These are phyloP conservation scores for Haliaeetus leucogaster DNA, from an alignment of 2,113 vertebrate genomes.

Conservation along the genomic window DNA sequence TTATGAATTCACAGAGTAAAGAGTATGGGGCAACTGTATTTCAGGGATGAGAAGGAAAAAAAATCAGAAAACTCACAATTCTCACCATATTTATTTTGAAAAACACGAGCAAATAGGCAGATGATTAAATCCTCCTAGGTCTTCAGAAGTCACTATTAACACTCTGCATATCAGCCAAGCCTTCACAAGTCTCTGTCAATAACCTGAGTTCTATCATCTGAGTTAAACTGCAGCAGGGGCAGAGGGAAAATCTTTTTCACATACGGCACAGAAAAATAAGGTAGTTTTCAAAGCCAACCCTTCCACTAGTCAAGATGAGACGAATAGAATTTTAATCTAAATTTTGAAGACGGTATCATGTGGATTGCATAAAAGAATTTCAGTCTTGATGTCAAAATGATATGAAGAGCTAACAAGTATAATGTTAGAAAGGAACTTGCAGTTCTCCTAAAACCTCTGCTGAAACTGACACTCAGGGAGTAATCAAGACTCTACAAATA, in stretches of 20 bases:
- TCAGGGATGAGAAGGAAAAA: not conserved
- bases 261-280: not conserved
- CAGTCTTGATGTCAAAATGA: not conserved
- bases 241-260: not conserved
- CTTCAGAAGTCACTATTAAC: not conserved
- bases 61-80: not conserved
- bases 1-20: not conserved
- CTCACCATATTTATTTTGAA: not conserved
- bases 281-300: not conserved
- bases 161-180: not conserved
- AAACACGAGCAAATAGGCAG: not conserved
- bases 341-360: not conserved
- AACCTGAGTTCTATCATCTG: not conserved
- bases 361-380: not conserved
- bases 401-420: not conserved
- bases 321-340: not conserved
- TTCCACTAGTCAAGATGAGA: not conserved
- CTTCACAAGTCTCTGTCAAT: not conserved
- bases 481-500: not conserved
- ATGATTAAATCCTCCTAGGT: not conserved
- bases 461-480: not conserved
- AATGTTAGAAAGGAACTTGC: not conserved
- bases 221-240: not conserved
- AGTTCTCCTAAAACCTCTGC: not conserved
- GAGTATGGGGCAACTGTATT: not conserved